Evolutionary conservation across 2,888 invertebrate species (phyloP), one percentile per base, ranked within the genome.

Genomic region (Exephanes ischioxanthus): DNA sequence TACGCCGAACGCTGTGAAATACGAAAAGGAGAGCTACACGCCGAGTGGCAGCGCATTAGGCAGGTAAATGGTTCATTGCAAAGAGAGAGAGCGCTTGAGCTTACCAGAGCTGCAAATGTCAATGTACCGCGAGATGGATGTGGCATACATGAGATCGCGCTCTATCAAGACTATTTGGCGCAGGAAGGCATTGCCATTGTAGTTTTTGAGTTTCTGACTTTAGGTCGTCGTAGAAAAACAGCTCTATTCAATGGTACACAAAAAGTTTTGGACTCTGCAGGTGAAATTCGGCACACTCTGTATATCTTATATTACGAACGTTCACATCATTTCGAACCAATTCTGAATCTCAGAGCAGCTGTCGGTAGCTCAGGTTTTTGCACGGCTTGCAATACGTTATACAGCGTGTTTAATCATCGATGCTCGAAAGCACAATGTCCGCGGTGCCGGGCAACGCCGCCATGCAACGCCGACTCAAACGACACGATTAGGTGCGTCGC

Each of bases 251-350:
- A 48, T 16, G 48, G 16, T 1, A 14, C 48, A 48, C 48, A 48
- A 48, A 11, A 11, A 11, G 16, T 48, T 16, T 48, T 48, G 48
- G 16, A 14, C 16, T 0, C 16, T 0, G 48, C 16, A 11, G 9
- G 14, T 3, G 14, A 16, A 48, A 55, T 77, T 30, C 41, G 67
- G 1, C 55, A 55, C 3, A 55, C 45, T 14, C 16, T 68, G 16
- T 41, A 68, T 45, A 77, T 77, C 22, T 41, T 68, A 37, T 77
- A 58, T 77, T 77, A 55, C 9, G 68, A 68, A 11, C 55, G 55
- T 16, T 78, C 78, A n/a, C 68, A 68, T 11, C 70, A 78, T 48
- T 78, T 70, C 55, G 58, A 78, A 3, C 78, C 68, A 0, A 68
- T 78, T 55, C 30, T 68, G n/a, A 78, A 78, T 30, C 11, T 68